A percentile compares a stretch with the other conserved stretches of the same genome.
These are phyloP conservation scores for Drosophila peninsularis DNA, from an alignment of 2,888 invertebrate genomes.

Conservation along the genomic window DNA sequence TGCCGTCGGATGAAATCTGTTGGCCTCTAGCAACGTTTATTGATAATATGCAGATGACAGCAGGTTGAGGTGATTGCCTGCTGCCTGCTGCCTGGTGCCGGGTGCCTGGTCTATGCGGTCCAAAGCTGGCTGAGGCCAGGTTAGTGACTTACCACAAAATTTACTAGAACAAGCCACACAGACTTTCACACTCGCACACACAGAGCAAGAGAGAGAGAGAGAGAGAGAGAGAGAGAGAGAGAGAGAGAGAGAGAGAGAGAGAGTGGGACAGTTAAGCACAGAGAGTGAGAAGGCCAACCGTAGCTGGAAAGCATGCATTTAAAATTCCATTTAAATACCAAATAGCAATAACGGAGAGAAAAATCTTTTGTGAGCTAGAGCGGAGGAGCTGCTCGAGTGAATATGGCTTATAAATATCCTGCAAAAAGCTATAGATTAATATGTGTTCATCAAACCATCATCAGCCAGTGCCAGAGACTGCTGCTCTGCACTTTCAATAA, in stretches of 20 bases:
- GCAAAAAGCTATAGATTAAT: neutral
- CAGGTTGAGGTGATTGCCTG: conserved; percentile 5
- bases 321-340: conserved; percentile 66
- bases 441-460: neutral
- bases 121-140: neutral
- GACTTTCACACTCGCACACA: neutral
- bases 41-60: conserved; percentile 53
- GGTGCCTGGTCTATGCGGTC: neutral
- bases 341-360: conserved; percentile 30
- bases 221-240: too few relatives aligned
- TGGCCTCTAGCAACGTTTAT: conserved; percentile 41
- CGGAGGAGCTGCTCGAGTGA: neutral
- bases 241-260: neutral
- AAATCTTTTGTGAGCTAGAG: conserved; percentile 30
- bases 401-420: conserved; percentile 2
- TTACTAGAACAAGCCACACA: conserved; percentile 11
- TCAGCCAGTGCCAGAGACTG: neutral
- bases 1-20: conserved; percentile 22
- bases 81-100: neutral
- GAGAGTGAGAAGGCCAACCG: neutral
- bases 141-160: conserved; percentile 21
- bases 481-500: neutral
- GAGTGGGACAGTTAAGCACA: neutral
- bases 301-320: conserved; percentile 32
- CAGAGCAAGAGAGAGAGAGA: neutral